Evolutionary conservation across 1,140 invertebrate genomes (phyloP), one percentile per base, ranked within the genome.

Genomic region (Hyposmocoma kahamanoa): DNA sequence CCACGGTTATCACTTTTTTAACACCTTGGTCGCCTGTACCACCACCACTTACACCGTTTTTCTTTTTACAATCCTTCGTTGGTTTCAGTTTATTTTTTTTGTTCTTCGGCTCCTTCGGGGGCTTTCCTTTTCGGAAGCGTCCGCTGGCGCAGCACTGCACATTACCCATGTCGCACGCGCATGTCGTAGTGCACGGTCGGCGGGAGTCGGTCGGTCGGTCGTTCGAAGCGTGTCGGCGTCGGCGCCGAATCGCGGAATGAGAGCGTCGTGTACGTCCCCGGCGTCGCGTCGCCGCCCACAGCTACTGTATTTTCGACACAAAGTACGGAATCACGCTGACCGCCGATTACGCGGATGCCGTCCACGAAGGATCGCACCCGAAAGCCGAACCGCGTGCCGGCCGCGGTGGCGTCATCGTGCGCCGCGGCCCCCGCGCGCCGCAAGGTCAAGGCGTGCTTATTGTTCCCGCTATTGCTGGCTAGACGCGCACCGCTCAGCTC

Each of bases 81-180:
- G 67, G 64, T 44, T 76, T 77, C 44, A 63, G 58, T 47, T 59
- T 79, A 28, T 78, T 81, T 52, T 72, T 67, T 28, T 81, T 74
- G 26, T 55, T 72, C 52, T 77, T 80, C 24, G 64, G 64, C 42
- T 80, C 78, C 42, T 80, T 77, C 20, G 66, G 67, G 49, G 53
- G 53, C 53, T 79, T 81, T 56, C 70, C 71, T 59, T 75, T 62
- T 59, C 53, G 64, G 62, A 78, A 70, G 56, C 68, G 78, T 59
- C 80, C 79, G 72, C 67, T 81, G 58, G 79, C 77, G 79, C 82
- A 85, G 78, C 82, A 85, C 76, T 85, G 82, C 77, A 85, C 82
- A 63, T 85, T 85, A 80, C 82, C 82, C 82, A 85, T 85, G 61
- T 76, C 55, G 67, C 63, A 61, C 68, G 76, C 81, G 79, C 82